phyloP scores from a whole-genome alignment of 2,113 vertebrate genomes.

The Monopterus albus region DNA sequence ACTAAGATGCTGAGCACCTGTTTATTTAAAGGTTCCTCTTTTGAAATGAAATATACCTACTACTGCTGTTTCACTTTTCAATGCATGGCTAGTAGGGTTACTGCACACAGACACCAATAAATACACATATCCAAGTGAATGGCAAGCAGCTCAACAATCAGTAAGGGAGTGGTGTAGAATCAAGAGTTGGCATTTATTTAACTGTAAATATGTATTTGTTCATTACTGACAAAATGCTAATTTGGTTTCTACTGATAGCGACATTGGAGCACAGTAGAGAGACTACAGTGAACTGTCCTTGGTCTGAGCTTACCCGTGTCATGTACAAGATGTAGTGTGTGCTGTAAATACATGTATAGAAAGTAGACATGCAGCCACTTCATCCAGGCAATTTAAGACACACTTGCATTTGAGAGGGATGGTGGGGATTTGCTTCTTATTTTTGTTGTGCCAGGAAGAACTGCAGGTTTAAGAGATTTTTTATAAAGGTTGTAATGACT shows the following conservation, averaged over 20 bases:
- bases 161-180: constrained; percentile 55
- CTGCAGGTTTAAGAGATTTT: constrained; percentile 21
- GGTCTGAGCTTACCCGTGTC: constrained; percentile 68
- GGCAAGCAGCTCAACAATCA: constrained; percentile 69
- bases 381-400: constrained; percentile 63
- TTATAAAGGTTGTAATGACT: constrained; percentile 11
- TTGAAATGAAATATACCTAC: constrained; percentile 76
- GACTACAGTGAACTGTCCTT: constrained; percentile 70
- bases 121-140: constrained; percentile 72
- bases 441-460: constrained; percentile 28
- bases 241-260: constrained; percentile 77
- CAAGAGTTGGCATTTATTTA: constrained; percentile 52
- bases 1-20: constrained; percentile 72
- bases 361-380: constrained; percentile 71
- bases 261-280: constrained; percentile 73
- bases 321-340: constrained; percentile 67
- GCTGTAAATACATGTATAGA: constrained; percentile 83
- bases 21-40: constrained; percentile 75
- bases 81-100: constrained; percentile 84
- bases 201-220: constrained; percentile 83
- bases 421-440: constrained; percentile 23
- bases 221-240: constrained; percentile 70
- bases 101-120: constrained; percentile 74
- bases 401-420: constrained; percentile 28
- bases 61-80: constrained; percentile 77